Evolutionary conservation across 1,140 invertebrate species (phyloP), one percentile per base, ranked within the genome.

Genomic region (Drosophila pseudoananassae): DNA sequence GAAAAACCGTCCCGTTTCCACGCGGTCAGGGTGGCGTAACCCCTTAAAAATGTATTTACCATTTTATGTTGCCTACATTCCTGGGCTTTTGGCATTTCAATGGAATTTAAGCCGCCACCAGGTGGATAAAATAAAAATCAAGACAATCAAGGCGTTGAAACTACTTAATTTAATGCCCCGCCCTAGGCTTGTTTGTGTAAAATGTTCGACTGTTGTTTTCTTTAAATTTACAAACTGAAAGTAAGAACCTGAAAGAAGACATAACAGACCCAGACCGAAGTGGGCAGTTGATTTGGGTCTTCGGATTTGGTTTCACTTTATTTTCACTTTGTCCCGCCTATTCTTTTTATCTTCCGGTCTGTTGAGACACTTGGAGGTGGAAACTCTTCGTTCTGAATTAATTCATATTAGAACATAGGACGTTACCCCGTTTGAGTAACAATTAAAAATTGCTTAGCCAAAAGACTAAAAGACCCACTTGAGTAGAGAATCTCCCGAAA

Each of bases 181-280:
- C 47, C 68, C 51, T 50, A 0, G 20, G 79, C 58, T 74, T 77
- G 59, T 74, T 77, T 84, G 40, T 51, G 38, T 50, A 65, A 53
- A 70, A 43, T 56, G 55, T 55, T 59, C 31, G 58, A 69, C 63
- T 36, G 50, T 72, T 87, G 72, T 87, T 87, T 78, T 76, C 84
- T 83, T 87, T 83, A 76, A 88, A 83, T 87, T 89, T 87, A 59
- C 76, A 56, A 43, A 69, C 45, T 43, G 61, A 51, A 72, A 87
- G 76, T 47, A 78, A n/a, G 50, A 49, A 59, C 14, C 66, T 36
- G 10, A 54, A 40, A 27, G 47, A 60, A 33, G 72, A 56, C 49
- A 38, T 17, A 15, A 46, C 23, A 49, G 3, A 36, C 7, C n/a
- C 20, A 36, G 31, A 8, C 47, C 8, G 33, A 38, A 66, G 27